A percentile compares a stretch with the other conserved stretches of the same genome.
These are phyloP conservation scores for rabbit (Oryctolagus cuniculus) DNA, from an alignment of 2,113 vertebrate genomes.

Conservation along the genomic window mOryCun1.1 NC_091432.1:121994501-121995000, in stretches of 20 bases:
- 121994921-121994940: not conserved
- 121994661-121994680: not conserved
- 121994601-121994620: not conserved
- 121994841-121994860: not conserved
- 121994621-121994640: not conserved
- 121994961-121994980: not conserved
- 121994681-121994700: not conserved
- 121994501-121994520: not conserved
- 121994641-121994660: not conserved
- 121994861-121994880: not conserved
- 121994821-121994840: not conserved
- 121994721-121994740: not conserved
- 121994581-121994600: not conserved
- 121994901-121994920: not conserved
- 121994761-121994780: not conserved
- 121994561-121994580: accelerated
- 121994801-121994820: not conserved
- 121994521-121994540: not conserved
- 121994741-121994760: not conserved
- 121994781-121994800: not conserved
- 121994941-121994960: not conserved
- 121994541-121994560: too few relatives aligned
- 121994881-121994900: slow-evolving; percentile 35
- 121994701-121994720: not conserved
- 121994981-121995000: not conserved